Evolutionary conservation across 2,888 invertebrate genomes (phyloP).

Genomic region (Boloria euphrosyne): DNA sequence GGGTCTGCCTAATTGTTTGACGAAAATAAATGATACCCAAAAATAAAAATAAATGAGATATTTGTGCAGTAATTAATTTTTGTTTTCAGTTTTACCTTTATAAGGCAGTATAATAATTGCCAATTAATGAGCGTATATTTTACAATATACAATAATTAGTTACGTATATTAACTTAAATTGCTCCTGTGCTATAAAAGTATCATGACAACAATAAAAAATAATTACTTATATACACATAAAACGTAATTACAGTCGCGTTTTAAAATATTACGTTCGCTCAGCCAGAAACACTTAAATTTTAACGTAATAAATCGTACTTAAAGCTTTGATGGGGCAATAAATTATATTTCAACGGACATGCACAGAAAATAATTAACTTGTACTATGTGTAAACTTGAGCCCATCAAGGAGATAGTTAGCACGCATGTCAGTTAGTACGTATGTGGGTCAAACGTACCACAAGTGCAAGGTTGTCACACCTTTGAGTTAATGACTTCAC

Average conservation of each 20-base stretch:
- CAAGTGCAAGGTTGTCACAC: constrained; percentile 54
- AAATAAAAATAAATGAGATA: constrained; percentile 79
- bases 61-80: constrained; percentile 75
- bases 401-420: constrained; percentile 65
- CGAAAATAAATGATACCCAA: constrained; percentile 79
- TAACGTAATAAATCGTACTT: constrained; percentile 37
- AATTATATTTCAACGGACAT: constrained; percentile 55
- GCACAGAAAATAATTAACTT: constrained; percentile 64
- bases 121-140: constrained; percentile 24
- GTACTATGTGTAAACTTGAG: constrained; percentile 70
- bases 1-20: constrained; percentile 76
- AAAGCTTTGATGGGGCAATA: constrained; percentile 60
- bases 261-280: constrained; percentile 32
- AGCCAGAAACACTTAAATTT: constrained; percentile 36
- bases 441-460: constrained; percentile 58
- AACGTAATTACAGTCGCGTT: constrained; percentile 32
- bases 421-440: constrained; percentile 60
- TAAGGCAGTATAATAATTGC: constrained; percentile 18
- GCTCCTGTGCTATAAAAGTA: constrained; percentile 21
- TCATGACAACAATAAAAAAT: constrained; percentile 29
- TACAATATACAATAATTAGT: constrained; percentile 19
- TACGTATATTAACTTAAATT: constrained; percentile 24
- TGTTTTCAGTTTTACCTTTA: constrained; percentile 53
- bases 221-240: constrained; percentile 33
- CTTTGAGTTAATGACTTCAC: constrained; percentile 39